Percentiles rank a stretch among this genome's conserved stretches.
These are phyloP conservation scores for Phataginus tetradactyla DNA, from an alignment of 2,797 vertebrate species.

Conservation along the genomic window DNA sequence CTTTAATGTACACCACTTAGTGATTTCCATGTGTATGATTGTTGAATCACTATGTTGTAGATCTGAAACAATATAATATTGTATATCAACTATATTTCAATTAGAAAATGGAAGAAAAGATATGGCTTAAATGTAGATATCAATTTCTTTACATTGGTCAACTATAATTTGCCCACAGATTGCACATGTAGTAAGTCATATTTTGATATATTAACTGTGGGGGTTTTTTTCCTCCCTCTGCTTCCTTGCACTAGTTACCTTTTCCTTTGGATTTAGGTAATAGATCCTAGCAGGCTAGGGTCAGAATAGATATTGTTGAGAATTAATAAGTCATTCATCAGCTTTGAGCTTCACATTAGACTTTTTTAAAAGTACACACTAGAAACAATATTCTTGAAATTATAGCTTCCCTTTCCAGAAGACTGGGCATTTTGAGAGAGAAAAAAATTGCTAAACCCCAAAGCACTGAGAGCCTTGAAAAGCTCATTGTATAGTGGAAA, in stretches of 20 bases:
- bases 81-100: too few relatives aligned
- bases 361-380: not conserved
- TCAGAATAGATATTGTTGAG: not conserved
- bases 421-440: not conserved
- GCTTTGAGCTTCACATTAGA: not conserved
- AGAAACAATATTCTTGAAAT: conserved; percentile 42
- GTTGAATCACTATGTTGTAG: too few relatives aligned
- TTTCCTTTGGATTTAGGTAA: not conserved
- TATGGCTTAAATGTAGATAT: not conserved
- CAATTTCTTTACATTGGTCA: not conserved
- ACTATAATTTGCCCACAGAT: not conserved
- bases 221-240: not conserved
- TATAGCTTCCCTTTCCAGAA: conserved; percentile 16
- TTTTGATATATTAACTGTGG: not conserved
- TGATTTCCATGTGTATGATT: not conserved
- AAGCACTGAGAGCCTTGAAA: not conserved
- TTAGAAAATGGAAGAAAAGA: not conserved
- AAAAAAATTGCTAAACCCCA: not conserved
- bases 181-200: not conserved
- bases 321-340: not conserved
- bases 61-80: too few relatives aligned
- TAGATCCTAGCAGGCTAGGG: not conserved
- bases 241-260: not conserved
- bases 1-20: not conserved
- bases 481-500: not conserved